These are phyloP conservation scores for Maniola hyperantus DNA, from an alignment of 2,888 invertebrate genomes.

Conservation along the genomic window DNA sequence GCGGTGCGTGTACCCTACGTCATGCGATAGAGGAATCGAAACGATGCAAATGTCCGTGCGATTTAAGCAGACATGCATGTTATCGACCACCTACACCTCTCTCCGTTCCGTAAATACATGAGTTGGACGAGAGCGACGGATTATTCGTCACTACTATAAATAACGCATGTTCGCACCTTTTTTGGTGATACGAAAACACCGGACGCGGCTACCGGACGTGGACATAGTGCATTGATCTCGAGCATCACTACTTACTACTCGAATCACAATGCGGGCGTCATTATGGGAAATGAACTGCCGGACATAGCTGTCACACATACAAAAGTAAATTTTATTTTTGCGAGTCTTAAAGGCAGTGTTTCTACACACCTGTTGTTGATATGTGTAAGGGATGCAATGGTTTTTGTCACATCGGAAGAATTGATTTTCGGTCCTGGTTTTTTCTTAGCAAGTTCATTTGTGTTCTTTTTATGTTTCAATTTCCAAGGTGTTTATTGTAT, in stretches of 20 bases:
- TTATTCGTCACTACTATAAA: conserved; percentile 77
- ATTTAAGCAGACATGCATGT: conserved; percentile 24
- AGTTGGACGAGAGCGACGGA: conserved; percentile 58
- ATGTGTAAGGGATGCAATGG: conserved; percentile 40
- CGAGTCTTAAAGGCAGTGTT: conserved; percentile 22
- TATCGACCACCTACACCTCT: conserved; percentile 53
- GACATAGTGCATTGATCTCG: conserved; percentile 68
- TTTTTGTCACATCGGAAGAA: conserved; percentile 51
- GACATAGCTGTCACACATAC: conserved; percentile 66
- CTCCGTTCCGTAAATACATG: conserved; percentile 70
- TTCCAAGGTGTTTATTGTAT: conserved; percentile 8
- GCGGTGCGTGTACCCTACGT: conserved; percentile 35
- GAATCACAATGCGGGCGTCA: conserved; percentile 43
- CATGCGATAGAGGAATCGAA: conserved; percentile 22
- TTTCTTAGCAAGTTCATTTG: not conserved
- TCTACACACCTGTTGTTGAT: conserved; percentile 25
- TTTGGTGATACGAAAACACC: conserved; percentile 79
- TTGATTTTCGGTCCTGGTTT: conserved; percentile 36
- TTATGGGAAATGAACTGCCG: conserved; percentile 63
- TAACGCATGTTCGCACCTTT: conserved; percentile 78
- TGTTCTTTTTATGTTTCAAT: not conserved
- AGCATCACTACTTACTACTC: conserved; percentile 52
- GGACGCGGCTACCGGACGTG: conserved; percentile 78
- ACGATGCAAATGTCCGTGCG: conserved; percentile 5
- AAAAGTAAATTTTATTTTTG: conserved; percentile 43